These are phyloP conservation scores for Globodera rostochiensis DNA, from an alignment of 1,140 invertebrate genomes.

Conservation along the genomic window DNA sequence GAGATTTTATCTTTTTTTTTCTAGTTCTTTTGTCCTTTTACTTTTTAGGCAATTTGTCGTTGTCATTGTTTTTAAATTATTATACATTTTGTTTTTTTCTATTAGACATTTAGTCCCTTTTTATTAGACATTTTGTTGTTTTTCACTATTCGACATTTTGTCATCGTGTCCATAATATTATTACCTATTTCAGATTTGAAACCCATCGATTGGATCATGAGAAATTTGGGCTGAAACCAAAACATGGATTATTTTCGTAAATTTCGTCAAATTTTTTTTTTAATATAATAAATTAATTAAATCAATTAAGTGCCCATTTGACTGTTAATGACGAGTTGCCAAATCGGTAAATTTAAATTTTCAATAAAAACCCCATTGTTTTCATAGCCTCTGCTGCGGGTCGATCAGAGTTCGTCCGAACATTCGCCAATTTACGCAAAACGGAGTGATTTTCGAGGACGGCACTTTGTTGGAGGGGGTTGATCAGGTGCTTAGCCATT, in stretches of 20 bases:
- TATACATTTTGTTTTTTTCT: no score
- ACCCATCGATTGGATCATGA: constrained; percentile 68
- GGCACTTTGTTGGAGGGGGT: constrained; percentile 55
- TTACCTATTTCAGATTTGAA: no score
- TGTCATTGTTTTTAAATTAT: no score
- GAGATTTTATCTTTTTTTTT: no score
- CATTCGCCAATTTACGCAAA: constrained; percentile 66
- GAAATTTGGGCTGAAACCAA: constrained; percentile 67
- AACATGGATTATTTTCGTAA: constrained; percentile 66
- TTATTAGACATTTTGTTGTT: no score
- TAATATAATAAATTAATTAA: constrained; percentile 60
- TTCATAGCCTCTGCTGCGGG: constrained; percentile 66
- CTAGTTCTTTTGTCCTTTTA: no score
- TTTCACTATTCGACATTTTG: no score
- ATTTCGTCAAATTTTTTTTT: constrained; percentile 30
- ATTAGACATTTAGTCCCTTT: no score
- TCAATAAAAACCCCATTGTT: no score
- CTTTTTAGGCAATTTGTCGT: no score
- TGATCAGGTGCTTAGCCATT: constrained; percentile 55
- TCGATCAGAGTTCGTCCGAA: constrained; percentile 67
- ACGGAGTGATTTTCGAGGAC: constrained; percentile 67
- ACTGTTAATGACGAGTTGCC: constrained; percentile 71
- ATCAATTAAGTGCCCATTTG: constrained; percentile 66
- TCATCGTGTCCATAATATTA: no score
- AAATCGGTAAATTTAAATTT: constrained; percentile 58